Conservation (phyloP, 2,113 vertebrate genomes). For the Pan paniscus region DNA sequence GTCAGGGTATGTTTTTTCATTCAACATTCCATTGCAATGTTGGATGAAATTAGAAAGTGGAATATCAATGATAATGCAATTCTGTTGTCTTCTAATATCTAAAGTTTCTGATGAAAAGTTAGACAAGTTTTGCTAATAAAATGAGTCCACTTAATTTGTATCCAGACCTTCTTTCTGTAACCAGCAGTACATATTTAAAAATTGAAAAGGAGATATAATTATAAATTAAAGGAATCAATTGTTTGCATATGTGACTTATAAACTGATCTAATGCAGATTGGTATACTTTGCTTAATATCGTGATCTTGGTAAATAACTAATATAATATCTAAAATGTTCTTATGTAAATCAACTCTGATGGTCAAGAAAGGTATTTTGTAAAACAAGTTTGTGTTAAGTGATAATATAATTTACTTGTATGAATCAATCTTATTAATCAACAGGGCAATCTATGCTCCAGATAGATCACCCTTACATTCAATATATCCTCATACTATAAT, state of each 20-base stretch:
- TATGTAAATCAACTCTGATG: neutral
- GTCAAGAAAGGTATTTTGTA: neutral
- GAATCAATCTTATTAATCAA: neutral
- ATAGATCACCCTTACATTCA: neutral
- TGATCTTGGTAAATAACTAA: neutral
- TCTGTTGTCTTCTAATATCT: neutral
- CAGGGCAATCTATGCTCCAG: neutral
- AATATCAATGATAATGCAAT: neutral
- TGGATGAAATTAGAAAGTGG: neutral
- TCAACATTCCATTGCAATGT: neutral
- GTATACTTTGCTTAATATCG: neutral
- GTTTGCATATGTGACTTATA: neutral
- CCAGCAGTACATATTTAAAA: neutral
- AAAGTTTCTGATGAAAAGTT: neutral
- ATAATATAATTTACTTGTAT: neutral
- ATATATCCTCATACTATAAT: neutral
- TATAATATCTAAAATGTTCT: neutral
- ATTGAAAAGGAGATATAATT: neutral
- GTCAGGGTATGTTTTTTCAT: neutral
- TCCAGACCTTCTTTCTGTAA: neutral
- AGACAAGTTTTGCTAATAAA: neutral
- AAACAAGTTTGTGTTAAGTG: neutral
- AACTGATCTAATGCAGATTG: neutral
- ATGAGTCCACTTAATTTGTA: neutral
- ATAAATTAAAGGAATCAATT: neutral